Percentiles rank a stretch among this genome's conserved stretches.
Conservation (phyloP, 1,140 invertebrate genomes). For the Cyclargus thomasi region DNA sequence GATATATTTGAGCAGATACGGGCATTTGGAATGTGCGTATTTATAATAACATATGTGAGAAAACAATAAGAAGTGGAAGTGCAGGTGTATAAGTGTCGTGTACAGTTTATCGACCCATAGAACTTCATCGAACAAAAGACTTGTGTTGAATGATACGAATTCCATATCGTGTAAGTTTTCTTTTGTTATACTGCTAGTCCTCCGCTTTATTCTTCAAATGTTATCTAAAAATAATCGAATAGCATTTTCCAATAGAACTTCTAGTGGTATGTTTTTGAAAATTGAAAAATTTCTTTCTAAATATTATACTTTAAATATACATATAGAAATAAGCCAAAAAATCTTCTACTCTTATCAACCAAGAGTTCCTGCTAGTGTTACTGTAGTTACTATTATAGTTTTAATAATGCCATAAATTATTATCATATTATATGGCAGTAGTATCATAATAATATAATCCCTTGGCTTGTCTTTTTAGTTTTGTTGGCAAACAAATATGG, state of each 20-base stretch:
- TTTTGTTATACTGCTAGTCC: constrained; percentile 34
- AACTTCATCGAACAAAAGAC: constrained; percentile 29
- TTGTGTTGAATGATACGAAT: constrained; percentile 58
- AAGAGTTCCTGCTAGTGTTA: too few relatives aligned
- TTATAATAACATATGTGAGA: constrained; percentile 43
- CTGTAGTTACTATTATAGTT: too few relatives aligned
- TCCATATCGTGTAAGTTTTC: constrained; percentile 47
- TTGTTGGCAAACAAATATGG: too few relatives aligned
- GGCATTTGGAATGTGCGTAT: constrained; percentile 45
- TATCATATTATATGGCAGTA: too few relatives aligned
- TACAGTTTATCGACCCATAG: constrained; percentile 16
- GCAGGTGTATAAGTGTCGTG: constrained; percentile 19
- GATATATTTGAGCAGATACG: constrained; percentile 48
- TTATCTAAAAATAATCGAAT: neutral
- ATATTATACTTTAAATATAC: too few relatives aligned
- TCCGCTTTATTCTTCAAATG: constrained; percentile 15
- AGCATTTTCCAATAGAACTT: neutral
- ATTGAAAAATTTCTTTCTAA: too few relatives aligned
- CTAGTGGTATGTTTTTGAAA: too few relatives aligned
- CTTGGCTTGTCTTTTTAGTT: too few relatives aligned
- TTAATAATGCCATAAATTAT: too few relatives aligned
- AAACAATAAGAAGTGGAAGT: constrained; percentile 28
- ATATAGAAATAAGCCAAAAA: too few relatives aligned
- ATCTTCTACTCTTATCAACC: too few relatives aligned
- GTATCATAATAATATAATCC: too few relatives aligned